Base-by-base conservation (phyloP, 2,113 vertebrate genomes). In the Narcine bancroftii region DNA sequence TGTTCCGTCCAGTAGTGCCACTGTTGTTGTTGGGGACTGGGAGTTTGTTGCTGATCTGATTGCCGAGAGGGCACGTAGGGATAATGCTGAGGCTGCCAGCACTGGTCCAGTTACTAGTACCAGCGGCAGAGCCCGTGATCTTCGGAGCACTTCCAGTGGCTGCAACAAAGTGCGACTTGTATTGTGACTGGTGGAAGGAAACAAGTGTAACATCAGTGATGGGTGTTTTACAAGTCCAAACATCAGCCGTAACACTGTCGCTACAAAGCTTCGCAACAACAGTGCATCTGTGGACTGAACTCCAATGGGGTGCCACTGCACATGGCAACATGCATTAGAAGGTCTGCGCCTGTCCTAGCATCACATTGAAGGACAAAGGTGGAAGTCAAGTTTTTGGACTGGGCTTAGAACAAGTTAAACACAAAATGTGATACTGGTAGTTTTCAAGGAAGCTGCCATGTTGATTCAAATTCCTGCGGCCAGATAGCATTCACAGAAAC, bases 81-180 rank as follows among this genome's bases (percentile, higher is more conserved):
- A 99, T 96, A 0, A 98, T 98, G 95, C 97, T 99, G 94, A 99
- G 95, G 93, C 99, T 99, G 93, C 99, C 99, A 1, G 98, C 99
- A 5, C 99, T 99, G 89, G 98, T 99, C 99, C 99, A 99, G 92
- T 98, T 97, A 0, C 98, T 97, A 0, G 97, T 96, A 93, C 97
- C 97, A 93, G 95, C 97, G 0, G 97, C 96, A 1, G 97, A 95
- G 72, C 95, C 96, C 93, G 96, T 98, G 92, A 98, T 96, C 95
- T 99, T 99, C 85, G 99, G 98, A 91, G 97, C 96, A 92, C 95
- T 97, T 89, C 98, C 96, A 87, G 97, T 97, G 29, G 99, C 99
- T 11, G 98, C 99, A 92, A 99, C 97, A 93, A 99, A 99, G 95
- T 99, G 98, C 94, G 98, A 99, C 94, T 99, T 99, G 93, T 99